Conservation (phyloP, 2,888 invertebrate genomes). For the Machimus rusticus region DNA sequence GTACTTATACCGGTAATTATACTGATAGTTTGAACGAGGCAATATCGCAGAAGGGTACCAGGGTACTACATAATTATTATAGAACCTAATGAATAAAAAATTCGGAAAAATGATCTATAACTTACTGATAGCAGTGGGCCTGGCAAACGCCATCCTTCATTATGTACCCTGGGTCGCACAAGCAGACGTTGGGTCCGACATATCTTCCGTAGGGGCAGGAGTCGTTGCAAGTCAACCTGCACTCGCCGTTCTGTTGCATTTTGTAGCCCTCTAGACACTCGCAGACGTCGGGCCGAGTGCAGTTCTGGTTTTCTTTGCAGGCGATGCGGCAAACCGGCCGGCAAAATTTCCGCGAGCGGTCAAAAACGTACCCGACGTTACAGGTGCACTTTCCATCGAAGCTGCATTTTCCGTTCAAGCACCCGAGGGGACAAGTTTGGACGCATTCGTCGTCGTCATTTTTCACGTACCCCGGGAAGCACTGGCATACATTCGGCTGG, state of each 20-base stretch:
- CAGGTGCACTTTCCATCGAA: constrained; percentile 71
- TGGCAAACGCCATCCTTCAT: constrained; percentile 60
- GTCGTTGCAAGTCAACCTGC: constrained; percentile 52
- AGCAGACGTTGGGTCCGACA: constrained; percentile 67
- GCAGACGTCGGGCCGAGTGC: constrained; percentile 61
- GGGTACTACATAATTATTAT: no score
- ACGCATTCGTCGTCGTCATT: constrained; percentile 68
- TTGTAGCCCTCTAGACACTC: constrained; percentile 58
- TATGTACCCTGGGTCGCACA: constrained; percentile 66
- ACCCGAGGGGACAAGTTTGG: constrained; percentile 73
- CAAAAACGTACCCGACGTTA: constrained; percentile 56
- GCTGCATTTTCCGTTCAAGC: constrained; percentile 72
- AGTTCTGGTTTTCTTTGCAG: constrained; percentile 63
- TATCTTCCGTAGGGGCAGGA: constrained; percentile 67
- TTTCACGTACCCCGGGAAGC: constrained; percentile 68
- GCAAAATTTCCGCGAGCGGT: constrained; percentile 64
- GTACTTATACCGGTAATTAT: no score
- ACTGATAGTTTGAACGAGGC: no score
- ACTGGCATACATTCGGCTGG: constrained; percentile 67
- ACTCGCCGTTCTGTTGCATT: constrained; percentile 48
- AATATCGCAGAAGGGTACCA: no score
- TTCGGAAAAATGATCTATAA: no score
- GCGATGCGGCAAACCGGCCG: constrained; percentile 64
- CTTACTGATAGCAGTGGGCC: constrained; percentile 60
- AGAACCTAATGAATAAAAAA: no score